Conservation (phyloP, 2,113 vertebrate genomes). For the Odocoileus hemionus region DNA sequence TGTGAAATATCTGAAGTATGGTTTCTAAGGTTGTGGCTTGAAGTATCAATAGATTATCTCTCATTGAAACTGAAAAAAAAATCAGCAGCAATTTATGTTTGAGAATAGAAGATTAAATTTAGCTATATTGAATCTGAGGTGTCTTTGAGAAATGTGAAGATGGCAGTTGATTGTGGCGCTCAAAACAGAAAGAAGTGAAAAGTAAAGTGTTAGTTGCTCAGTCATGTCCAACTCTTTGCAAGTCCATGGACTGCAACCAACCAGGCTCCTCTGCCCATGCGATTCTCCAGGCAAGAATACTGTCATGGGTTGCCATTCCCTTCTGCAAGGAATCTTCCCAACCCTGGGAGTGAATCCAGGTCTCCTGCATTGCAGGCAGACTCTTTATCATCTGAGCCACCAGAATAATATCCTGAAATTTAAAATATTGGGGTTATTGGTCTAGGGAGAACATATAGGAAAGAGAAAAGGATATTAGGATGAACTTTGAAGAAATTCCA, state of each 20-base stretch:
- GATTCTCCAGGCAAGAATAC: neutral
- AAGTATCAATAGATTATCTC: neutral
- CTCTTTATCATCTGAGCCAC: neutral
- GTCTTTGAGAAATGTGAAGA: neutral
- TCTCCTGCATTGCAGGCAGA: neutral
- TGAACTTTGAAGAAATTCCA: neutral
- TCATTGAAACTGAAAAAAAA: neutral
- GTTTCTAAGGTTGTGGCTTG: neutral
- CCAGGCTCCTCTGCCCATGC: neutral
- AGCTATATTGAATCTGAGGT: neutral
- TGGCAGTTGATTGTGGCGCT: neutral
- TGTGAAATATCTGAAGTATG: neutral
- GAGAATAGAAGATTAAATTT: neutral
- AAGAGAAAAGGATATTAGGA: neutral
- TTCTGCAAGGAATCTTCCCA: neutral
- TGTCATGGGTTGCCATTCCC: neutral
- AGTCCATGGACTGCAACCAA: neutral
- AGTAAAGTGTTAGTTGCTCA: neutral
- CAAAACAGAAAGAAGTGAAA: neutral
- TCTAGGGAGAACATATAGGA: neutral
- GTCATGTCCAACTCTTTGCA: neutral
- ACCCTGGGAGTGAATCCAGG: neutral
- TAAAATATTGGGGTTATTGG: neutral
- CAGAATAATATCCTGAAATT: neutral
- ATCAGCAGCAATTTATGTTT: neutral